A percentile compares a stretch with the other conserved stretches of the same genome.
phyloP scores from a whole-genome alignment of 2,888 invertebrate genomes.

The Belgica antarctica region DNA sequence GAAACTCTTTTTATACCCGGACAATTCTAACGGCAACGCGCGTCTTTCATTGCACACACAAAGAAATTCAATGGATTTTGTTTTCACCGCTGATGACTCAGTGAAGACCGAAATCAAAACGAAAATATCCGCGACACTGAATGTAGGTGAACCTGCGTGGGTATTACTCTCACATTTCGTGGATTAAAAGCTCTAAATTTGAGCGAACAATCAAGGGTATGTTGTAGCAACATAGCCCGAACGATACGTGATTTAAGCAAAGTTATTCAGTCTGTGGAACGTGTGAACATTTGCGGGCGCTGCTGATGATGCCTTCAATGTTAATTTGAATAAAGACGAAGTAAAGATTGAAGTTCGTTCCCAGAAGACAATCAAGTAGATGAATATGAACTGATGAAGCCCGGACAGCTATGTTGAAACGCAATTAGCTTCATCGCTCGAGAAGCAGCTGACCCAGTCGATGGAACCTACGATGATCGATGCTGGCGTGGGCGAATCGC shows the following conservation, averaged over 20 bases:
- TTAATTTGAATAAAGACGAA: neutral
- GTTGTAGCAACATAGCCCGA: neutral
- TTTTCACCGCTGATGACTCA: neutral
- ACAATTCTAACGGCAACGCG: neutral
- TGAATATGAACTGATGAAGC: neutral
- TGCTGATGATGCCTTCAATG: neutral
- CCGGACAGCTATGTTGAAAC: neutral
- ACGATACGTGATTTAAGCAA: neutral
- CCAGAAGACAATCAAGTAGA: neutral
- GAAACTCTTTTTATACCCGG: neutral
- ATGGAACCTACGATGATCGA: too few species aligned
- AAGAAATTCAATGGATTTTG: neutral
- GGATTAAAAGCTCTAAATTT: neutral
- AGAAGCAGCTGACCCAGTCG: too few species aligned
- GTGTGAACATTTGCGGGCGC: neutral
- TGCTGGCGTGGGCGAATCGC: too few species aligned
- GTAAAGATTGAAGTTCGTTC: neutral
- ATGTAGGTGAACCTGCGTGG: slow-evolving; percentile 11
- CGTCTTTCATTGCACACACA: neutral
- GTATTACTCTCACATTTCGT: neutral
- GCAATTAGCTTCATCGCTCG: neutral
- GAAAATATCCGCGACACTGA: neutral
- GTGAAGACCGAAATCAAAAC: neutral
- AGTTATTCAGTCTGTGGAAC: neutral
- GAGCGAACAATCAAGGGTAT: slow-evolving; percentile 2